Conservation (phyloP, 2,113 vertebrate species). For the Tenebrosternarchus preto region DNA sequence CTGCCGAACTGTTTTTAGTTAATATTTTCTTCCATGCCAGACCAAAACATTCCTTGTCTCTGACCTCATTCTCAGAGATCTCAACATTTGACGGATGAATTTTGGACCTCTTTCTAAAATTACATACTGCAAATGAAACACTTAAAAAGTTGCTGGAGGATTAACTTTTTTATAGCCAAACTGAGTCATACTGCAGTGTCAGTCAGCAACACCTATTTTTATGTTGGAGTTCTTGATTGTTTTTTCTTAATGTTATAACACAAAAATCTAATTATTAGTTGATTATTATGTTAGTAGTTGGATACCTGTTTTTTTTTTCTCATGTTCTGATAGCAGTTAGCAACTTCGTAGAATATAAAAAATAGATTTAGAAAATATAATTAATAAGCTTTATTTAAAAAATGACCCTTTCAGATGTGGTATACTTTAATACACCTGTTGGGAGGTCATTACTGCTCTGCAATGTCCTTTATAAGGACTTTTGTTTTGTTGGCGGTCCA, state of each 20-base stretch:
- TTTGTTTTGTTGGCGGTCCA: not conserved
- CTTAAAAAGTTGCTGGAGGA: not conserved
- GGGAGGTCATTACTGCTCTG: too few relatives aligned
- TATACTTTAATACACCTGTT: too few relatives aligned
- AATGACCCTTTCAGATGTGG: too few relatives aligned
- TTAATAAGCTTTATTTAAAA: too few relatives aligned
- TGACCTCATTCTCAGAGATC: conserved; percentile 12
- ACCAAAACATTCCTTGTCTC: not conserved
- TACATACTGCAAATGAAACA: not conserved
- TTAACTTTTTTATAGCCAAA: not conserved
- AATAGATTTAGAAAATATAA: too few relatives aligned
- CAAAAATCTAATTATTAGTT: too few relatives aligned
- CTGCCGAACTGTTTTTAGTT: conserved; percentile 9
- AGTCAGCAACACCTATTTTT: not conserved
- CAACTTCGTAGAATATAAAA: too few relatives aligned
- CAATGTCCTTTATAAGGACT: too few relatives aligned
- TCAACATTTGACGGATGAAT: not conserved
- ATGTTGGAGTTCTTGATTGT: not conserved
- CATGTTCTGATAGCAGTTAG: too few relatives aligned
- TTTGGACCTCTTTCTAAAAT: not conserved
- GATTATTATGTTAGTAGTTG: too few relatives aligned
- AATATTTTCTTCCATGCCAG: conserved; percentile 21
- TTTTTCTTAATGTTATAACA: too few relatives aligned
- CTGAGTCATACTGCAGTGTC: not conserved
- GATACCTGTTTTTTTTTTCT: too few relatives aligned